Percentiles rank a stretch among this genome's conserved stretches.
These are phyloP conservation scores for Lycaon pictus DNA, from an alignment of 2,113 vertebrate species.

Conservation along the genomic window DNA sequence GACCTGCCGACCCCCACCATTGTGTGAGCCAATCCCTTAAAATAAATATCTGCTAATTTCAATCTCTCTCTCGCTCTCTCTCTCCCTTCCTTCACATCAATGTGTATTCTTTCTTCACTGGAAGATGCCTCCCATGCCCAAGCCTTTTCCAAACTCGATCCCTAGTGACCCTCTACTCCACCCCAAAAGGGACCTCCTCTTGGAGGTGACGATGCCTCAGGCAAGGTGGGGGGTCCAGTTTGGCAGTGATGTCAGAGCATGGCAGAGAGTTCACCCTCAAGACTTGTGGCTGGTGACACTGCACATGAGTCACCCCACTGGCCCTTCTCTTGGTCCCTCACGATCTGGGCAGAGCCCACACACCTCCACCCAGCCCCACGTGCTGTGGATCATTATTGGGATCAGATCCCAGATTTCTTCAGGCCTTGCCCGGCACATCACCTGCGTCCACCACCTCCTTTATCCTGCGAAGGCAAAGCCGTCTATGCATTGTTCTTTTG, in stretches of 20 bases:
- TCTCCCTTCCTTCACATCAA: not conserved
- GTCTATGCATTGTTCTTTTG: fast-evolving
- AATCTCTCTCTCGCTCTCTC: no score
- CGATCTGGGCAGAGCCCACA: no score
- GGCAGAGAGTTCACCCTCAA: fast-evolving
- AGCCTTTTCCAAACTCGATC: not conserved
- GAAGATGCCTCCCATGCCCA: fast-evolving
- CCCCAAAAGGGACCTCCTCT: not conserved
- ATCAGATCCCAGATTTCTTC: not conserved
- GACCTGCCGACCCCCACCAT: fast-evolving
- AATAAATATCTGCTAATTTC: no score
- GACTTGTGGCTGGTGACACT: fast-evolving
- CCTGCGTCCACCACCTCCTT: not conserved
- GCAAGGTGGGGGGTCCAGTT: not conserved
- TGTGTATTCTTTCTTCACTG: fast-evolving
- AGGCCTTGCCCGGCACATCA: fast-evolving
- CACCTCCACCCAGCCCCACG: not conserved
- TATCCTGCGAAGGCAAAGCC: not conserved
- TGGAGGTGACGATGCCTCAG: fast-evolving
- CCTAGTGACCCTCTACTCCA: fast-evolving
- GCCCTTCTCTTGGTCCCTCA: not conserved
- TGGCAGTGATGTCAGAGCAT: fast-evolving
- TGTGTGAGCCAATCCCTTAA: fast-evolving
- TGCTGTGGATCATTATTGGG: fast-evolving
- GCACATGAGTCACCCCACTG: not conserved